Evolutionary conservation across 53 echinoderm and acorn worm genomes (phyloP), one percentile per base, ranked within the genome.

Genomic region (Hippasteria phrygiana): DNA sequence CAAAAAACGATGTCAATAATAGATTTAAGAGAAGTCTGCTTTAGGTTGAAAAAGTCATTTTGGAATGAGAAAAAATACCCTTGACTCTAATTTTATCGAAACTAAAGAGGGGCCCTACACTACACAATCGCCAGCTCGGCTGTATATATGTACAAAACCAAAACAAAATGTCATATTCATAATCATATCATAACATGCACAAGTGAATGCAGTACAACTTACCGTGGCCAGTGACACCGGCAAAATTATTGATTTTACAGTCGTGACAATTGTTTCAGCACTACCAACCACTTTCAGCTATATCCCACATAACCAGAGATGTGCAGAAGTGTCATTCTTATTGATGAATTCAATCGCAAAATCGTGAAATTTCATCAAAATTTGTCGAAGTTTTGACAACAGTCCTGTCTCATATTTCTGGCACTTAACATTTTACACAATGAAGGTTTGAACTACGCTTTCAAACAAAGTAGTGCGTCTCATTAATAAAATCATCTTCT

Each of bases 281-380:
- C 36, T 10, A 55, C 36, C 12, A 17, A 36, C 20, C 13, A 20
- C 39, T 11, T 39, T 78, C 78, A 78, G 18, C 55, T 55, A 40
- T 56, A 56, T 78, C 40, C 78, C 17, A 22, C 39, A 78, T 35
- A 16, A 56, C 5, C 17, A 35, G 3, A 20, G 31, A 38, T 20
- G 22, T 5, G 59, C 59, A 56, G 39, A 48, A 20, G 17, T 56
- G 59, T 35, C 78, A 78, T 78, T 78, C 5, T 78, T 20, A 2
- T 55, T n/a, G 55, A 55, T 5, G 55, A 20, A n/a, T n/a, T 78
- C 59, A 31, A 28, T 55, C 55, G 5, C 16, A 73, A 78, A 78
- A 47, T 55, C 55, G 59, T 36, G 54, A 78, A 78, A 78, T 37
- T 55, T 38, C 59, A 16, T 37, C 56, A 36, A 56, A 55, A 55